Evolutionary conservation across 2,113 vertebrate species (phyloP).

Genomic region (Trichechus manatus): DNA sequence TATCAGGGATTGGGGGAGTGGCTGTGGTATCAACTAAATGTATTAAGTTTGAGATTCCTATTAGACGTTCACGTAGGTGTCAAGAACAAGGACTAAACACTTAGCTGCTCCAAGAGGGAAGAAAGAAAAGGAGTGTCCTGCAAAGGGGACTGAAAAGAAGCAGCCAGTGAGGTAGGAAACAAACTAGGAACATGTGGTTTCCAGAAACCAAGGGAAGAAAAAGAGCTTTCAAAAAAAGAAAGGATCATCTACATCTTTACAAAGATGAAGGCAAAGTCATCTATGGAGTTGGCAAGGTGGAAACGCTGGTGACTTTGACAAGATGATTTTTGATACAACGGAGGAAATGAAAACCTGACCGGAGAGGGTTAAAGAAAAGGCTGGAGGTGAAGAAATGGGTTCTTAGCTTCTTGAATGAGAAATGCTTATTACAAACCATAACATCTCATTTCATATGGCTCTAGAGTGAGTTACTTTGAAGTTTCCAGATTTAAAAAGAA

Average conservation of each 20-base stretch:
- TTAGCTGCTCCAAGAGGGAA: not conserved
- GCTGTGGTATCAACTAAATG: not conserved
- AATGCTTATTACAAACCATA: not conserved
- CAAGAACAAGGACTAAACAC: too few relatives aligned
- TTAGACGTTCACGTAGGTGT: not conserved
- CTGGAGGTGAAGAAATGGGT: too few relatives aligned
- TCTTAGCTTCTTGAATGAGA: not conserved
- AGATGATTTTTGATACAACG: not conserved
- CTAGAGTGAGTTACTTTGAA: not conserved
- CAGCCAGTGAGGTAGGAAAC: not conserved
- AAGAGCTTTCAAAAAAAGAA: not conserved
- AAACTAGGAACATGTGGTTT: not conserved
- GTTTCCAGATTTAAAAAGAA: not conserved
- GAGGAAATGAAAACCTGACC: not conserved
- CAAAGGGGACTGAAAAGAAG: not conserved
- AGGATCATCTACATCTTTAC: not conserved
- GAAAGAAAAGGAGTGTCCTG: not conserved
- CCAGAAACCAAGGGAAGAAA: not conserved
- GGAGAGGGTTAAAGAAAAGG: too few relatives aligned
- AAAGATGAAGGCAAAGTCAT: not conserved
- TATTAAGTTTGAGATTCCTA: not conserved
- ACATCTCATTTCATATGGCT: not conserved
- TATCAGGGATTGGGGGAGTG: not conserved
- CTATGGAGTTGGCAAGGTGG: not conserved
- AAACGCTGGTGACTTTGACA: not conserved